Percentiles rank a stretch among this genome's conserved stretches.
These are phyloP conservation scores for Diogma glabrata DNA, from an alignment of 2,888 invertebrate species.

Conservation along the genomic window DNA sequence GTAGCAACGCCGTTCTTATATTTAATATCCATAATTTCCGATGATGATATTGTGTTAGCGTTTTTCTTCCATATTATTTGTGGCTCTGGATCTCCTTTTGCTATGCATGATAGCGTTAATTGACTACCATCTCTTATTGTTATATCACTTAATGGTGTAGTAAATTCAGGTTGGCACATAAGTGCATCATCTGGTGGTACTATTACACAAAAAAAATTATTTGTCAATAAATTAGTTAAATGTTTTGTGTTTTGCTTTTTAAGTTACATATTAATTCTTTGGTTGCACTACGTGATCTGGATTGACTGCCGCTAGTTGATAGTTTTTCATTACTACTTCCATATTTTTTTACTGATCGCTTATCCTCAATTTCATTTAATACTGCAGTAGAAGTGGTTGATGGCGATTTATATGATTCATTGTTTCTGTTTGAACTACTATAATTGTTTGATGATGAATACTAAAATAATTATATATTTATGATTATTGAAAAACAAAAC, in stretches of 20 bases:
- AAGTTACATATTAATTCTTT: conserved; percentile 78
- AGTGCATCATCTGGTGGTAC: conserved; percentile 75
- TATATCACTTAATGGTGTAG: conserved; percentile 60
- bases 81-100: conserved; percentile 88
- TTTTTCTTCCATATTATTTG: conserved; percentile 84
- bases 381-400: background rate
- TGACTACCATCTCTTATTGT: conserved; percentile 81
- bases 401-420: conserved; percentile 4
- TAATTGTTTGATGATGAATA: conserved; percentile 17
- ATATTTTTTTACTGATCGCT: conserved; percentile 4
- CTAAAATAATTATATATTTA: no score
- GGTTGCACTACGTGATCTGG: conserved; percentile 77
- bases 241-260: conserved; percentile 45
- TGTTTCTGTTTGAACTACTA: conserved; percentile 4
- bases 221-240: background rate
- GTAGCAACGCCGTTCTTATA: conserved; percentile 84
- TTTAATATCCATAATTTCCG: conserved; percentile 79
- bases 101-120: conserved; percentile 67
- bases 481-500: no score
- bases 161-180: conserved; percentile 80
- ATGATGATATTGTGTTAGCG: conserved; percentile 60
- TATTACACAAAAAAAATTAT: conserved; percentile 23
- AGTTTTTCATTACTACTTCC: conserved; percentile 37
- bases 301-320: conserved; percentile 67
- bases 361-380: background rate